Conservation (phyloP, 2,113 vertebrate genomes). For the Canis aureus region DNA sequence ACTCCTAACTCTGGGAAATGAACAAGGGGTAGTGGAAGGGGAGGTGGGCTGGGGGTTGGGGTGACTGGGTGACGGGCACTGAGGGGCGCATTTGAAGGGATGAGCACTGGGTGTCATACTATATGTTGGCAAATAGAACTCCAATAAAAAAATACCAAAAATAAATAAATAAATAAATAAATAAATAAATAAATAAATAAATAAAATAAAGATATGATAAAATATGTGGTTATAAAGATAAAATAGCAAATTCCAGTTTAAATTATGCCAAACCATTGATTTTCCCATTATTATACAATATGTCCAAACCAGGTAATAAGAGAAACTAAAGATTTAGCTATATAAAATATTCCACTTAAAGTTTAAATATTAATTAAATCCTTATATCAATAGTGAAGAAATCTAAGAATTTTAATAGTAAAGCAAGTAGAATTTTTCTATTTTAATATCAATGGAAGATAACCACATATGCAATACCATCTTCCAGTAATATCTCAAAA, state of each 20-base stretch:
- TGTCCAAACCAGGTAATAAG: constrained; percentile 6
- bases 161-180: too few relatives aligned
- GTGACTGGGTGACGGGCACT: too few relatives aligned
- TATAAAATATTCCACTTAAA: constrained; percentile 23
- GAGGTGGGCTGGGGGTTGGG: too few relatives aligned
- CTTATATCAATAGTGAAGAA: constrained; percentile 23
- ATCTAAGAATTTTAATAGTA: neutral
- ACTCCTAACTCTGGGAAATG: too few relatives aligned
- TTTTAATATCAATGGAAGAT: constrained; percentile 7
- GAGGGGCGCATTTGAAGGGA: too few relatives aligned
- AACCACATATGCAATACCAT: neutral
- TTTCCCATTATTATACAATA: constrained; percentile 18
- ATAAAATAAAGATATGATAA: neutral
- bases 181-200: too few relatives aligned
- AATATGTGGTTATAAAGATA: neutral
- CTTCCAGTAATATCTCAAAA: constrained; percentile 19
- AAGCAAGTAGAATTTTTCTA: constrained; percentile 9
- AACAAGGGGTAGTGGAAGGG: too few relatives aligned
- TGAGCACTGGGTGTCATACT: too few relatives aligned
- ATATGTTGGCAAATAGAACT: too few relatives aligned
- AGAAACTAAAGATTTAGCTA: constrained; percentile 31
- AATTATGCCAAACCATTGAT: neutral
- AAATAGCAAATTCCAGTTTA: constrained; percentile 43
- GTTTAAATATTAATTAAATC: constrained; percentile 49
- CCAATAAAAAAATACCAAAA: too few relatives aligned